These are phyloP conservation scores for Ericerus pela DNA, from an alignment of 1,140 invertebrate genomes.

Conservation along the genomic window DNA sequence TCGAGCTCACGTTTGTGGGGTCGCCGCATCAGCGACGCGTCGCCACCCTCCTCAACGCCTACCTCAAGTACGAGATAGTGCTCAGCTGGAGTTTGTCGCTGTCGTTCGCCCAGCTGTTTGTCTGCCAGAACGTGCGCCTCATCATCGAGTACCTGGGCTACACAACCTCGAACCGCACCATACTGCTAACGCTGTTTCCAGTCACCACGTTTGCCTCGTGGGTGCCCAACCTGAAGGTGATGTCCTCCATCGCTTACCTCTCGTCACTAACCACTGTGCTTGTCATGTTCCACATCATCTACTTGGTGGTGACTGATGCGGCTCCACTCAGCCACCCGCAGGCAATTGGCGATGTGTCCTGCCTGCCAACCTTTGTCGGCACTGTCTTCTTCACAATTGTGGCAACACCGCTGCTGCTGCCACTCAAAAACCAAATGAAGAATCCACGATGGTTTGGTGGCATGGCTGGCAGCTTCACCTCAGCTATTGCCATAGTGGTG, in stretches of 20 bases:
- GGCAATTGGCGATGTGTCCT: conserved; percentile 30
- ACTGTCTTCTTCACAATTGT: conserved; percentile 47
- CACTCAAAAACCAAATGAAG: conserved; percentile 72
- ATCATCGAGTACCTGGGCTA: background rate
- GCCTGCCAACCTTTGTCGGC: conserved; percentile 45
- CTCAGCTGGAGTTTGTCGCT: background rate
- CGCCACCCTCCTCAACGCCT: background rate
- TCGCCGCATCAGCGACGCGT: no score
- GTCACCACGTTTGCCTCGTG: background rate
- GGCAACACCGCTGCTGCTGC: conserved; percentile 57
- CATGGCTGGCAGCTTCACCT: conserved; percentile 22
- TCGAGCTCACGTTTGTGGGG: background rate
- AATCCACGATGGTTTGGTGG: conserved; percentile 50
- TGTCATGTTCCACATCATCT: conserved; percentile 38
- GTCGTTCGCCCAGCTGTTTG: background rate
- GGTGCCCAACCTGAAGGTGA: conserved; percentile 40
- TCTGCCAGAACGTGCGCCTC: background rate
- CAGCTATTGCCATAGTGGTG: background rate
- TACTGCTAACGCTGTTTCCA: background rate
- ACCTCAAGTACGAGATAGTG: conserved; percentile 1
- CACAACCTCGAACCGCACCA: background rate
- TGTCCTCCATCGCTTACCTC: conserved; percentile 55
- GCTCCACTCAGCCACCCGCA: conserved; percentile 33
- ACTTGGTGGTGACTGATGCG: conserved; percentile 46
- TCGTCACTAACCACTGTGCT: conserved; percentile 43